These are phyloP conservation scores for Ranitomeya imitator DNA, from an alignment of 2,113 vertebrate genomes.

Conservation along the genomic window DNA sequence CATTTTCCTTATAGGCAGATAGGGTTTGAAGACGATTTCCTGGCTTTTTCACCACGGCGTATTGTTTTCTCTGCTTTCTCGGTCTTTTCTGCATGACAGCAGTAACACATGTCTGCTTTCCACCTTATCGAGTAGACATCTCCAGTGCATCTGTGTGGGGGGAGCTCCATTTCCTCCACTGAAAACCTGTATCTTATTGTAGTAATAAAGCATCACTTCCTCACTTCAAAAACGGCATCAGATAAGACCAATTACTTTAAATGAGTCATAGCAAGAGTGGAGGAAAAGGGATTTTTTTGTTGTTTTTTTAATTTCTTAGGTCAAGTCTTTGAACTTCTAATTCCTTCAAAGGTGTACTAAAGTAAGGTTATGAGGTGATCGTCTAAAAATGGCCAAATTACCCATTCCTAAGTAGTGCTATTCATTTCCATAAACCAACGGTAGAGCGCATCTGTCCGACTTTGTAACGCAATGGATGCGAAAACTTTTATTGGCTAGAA, in stretches of 20 bases:
- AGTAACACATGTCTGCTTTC: slow-evolving; percentile 79
- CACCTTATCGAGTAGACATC: slow-evolving; percentile 80
- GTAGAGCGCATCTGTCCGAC: slow-evolving; percentile 55
- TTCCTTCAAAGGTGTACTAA: slow-evolving; percentile 83
- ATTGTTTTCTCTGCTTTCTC: slow-evolving; percentile 72
- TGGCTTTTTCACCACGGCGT: slow-evolving; percentile 65
- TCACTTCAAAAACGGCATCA: slow-evolving; percentile 82
- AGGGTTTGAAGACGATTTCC: slow-evolving; percentile 62
- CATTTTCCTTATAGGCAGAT: neutral
- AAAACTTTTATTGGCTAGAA: neutral
- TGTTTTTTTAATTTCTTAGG: slow-evolving; percentile 39
- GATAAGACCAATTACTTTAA: slow-evolving; percentile 90
- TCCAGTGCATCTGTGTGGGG: slow-evolving; percentile 78
- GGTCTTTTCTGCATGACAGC: slow-evolving; percentile 75
- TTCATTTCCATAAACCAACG: slow-evolving; percentile 69
- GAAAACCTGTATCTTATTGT: slow-evolving; percentile 88
- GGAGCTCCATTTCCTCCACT: slow-evolving; percentile 81
- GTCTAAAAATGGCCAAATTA: slow-evolving; percentile 80
- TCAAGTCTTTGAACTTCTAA: slow-evolving; percentile 82
- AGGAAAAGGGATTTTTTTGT: slow-evolving; percentile 68
- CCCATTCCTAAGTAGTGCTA: slow-evolving; percentile 73
- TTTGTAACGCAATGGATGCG: neutral
- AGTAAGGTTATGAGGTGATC: slow-evolving; percentile 76
- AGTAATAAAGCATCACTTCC: slow-evolving; percentile 86
- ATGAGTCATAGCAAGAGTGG: slow-evolving; percentile 80